Conservation (phyloP, 2,797 vertebrate species). For the Eleutherodactylus coqui region DNA sequence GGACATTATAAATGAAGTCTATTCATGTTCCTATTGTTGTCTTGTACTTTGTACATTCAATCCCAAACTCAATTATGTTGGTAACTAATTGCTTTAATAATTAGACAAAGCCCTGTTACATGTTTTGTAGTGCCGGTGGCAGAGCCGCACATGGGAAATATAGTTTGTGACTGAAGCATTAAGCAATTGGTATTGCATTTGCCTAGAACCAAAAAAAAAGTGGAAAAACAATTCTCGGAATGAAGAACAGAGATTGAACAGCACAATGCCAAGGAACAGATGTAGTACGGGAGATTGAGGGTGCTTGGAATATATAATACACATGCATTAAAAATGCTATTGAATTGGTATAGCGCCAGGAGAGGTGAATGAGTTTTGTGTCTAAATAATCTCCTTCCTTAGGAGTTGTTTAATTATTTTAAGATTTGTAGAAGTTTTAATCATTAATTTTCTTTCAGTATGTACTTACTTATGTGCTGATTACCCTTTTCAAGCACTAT, state of each 20-base stretch:
- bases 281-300: background rate
- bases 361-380: background rate
- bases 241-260: background rate
- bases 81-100: conserved; percentile 61
- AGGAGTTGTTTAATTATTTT: background rate
- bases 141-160: conserved; percentile 44
- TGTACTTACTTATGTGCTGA: background rate
- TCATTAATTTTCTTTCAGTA: background rate
- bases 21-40: conserved; percentile 34
- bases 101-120: conserved; percentile 42
- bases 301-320: background rate
- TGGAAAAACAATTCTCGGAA: conserved; percentile 42
- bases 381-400: background rate
- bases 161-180: conserved; percentile 39
- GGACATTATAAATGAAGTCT: conserved; percentile 47
- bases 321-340: conserved; percentile 8
- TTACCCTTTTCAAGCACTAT: background rate
- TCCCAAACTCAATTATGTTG: conserved; percentile 57
- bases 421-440: background rate
- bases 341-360: background rate
- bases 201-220: background rate
- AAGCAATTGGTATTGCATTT: conserved; percentile 41
- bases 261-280: conserved; percentile 18
- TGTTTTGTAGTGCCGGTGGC: conserved; percentile 48
- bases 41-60: conserved; percentile 47